Conservation (phyloP, 2,888 invertebrate genomes). For the Idaea straminata region DNA sequence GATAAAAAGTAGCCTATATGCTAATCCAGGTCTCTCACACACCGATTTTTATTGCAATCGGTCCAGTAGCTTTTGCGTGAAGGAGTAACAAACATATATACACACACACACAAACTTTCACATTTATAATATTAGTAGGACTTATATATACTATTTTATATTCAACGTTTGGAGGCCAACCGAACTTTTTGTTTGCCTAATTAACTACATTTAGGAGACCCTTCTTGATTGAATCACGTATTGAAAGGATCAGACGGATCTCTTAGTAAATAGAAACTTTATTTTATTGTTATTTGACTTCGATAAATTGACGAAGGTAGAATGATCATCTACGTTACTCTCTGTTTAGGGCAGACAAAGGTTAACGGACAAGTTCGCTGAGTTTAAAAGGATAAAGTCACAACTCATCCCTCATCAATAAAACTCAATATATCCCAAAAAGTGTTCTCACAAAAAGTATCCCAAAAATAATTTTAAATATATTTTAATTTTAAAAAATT, state of each 20-base stretch:
- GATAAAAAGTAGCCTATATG: too few species aligned
- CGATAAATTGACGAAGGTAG: constrained; percentile 39
- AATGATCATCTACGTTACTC: constrained; percentile 2
- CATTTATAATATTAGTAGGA: too few species aligned
- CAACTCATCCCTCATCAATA: too few species aligned
- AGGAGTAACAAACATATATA: too few species aligned
- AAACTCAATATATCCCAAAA: too few species aligned
- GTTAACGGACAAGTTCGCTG: neutral
- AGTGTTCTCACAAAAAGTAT: too few species aligned
- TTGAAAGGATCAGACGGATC: constrained; percentile 63
- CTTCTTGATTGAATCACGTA: constrained; percentile 72
- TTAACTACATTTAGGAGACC: constrained; percentile 65
- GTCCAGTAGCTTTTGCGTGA: too few species aligned
- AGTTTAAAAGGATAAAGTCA: neutral
- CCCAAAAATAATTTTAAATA: too few species aligned
- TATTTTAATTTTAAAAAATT: too few species aligned
- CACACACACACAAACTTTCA: too few species aligned
- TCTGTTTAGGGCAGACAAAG: neutral
- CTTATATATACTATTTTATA: constrained; percentile 16
- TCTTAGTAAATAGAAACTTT: constrained; percentile 61
- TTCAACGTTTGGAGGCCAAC: constrained; percentile 51
- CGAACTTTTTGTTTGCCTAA: constrained; percentile 67
- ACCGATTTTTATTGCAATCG: too few species aligned
- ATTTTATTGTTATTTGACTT: constrained; percentile 60
- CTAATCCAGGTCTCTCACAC: too few species aligned